Base-by-base conservation (phyloP, 2,797 vertebrate genomes). In the Acipenser ruthenus region DNA sequence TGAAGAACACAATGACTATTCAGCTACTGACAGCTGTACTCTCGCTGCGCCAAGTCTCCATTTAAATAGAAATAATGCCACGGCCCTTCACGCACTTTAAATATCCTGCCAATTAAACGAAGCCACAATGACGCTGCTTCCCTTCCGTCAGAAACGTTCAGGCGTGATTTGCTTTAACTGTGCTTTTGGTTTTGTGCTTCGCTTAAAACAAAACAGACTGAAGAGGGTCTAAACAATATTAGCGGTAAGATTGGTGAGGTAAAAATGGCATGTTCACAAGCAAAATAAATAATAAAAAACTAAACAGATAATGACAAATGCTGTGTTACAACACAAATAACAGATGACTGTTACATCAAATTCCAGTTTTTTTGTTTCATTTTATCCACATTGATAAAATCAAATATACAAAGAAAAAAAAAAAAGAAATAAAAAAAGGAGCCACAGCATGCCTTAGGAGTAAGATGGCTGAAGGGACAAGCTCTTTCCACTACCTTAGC, bases 401-500 rank as follows among this genome's bases (percentile, higher is more conserved):
- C 70, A 80, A 81, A 75, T 50, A 70, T 59, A 37, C n/a, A 67
- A 65, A 52, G 66, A 74, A 72, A n/a, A 6, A 76, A 70, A 3
- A 73, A 64, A 66, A 72, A 52, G 66, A 74, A 72, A n/a, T 6
- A 76, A 70, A 65, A 60, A 3, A 73, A 64, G 68, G 71, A 66
- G 8, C 12, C 50, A 65, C 80, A 75, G 71, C 80, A 85, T 85
- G 86, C 84, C 73, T 70, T 65, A 70, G 78, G 78, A 48, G 78
- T 78, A 81, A 86, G 79, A 77, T 18, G 77, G 83, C 82, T 78
- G 84, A 86, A 88, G 86, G 84, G 86, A 86, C 86, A 80, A 89
- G 89, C 85, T 86, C 85, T 88, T 87, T 72, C 67, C 10, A 56
- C n/a, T 11, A 60, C 23, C 2, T 37, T 37, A 3, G 23, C 23